A percentile compares a stretch with the other conserved stretches of the same genome.
These are phyloP conservation scores for Podarcis raffonei DNA, from an alignment of 2,113 vertebrate genomes.

Conservation along the genomic window DNA sequence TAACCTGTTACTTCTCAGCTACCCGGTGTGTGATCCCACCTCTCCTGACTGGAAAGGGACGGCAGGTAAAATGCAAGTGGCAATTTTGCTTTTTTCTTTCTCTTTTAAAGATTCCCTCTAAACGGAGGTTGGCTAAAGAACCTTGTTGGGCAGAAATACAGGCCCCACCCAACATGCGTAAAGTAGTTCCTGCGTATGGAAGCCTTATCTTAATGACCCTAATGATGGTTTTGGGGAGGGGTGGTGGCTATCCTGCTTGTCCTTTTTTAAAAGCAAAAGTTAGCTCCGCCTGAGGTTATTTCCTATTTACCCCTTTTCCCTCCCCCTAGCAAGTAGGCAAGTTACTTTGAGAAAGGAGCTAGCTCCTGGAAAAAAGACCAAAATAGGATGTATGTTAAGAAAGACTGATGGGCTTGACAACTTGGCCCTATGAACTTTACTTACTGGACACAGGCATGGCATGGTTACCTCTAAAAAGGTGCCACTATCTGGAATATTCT, in stretches of 20 bases:
- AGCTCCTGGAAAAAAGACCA: neutral
- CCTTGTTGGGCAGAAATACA: neutral
- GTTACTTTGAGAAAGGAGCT: neutral
- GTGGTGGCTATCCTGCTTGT: neutral
- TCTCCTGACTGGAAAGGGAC: neutral
- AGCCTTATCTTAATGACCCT: conserved; percentile 32
- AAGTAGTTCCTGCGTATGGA: neutral
- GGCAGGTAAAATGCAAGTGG: neutral
- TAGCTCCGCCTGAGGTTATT: neutral
- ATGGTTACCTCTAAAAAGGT: no score
- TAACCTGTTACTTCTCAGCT: neutral
- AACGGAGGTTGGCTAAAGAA: neutral
- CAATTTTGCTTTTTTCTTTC: neutral
- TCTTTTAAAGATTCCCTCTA: neutral
- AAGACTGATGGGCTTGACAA: no score
- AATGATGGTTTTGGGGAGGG: neutral
- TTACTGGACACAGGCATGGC: no score
- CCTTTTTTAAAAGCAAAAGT: neutral
- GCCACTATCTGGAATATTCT: no score
- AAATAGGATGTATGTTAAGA: neutral
- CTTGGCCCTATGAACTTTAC: no score
- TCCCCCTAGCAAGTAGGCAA: neutral
- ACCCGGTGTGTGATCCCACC: neutral
- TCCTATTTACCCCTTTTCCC: neutral
- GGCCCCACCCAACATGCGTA: neutral